Evolutionary conservation across 2,888 invertebrate species (phyloP), one percentile per base, ranked within the genome.

Genomic region (Drosophila incognita): DNA sequence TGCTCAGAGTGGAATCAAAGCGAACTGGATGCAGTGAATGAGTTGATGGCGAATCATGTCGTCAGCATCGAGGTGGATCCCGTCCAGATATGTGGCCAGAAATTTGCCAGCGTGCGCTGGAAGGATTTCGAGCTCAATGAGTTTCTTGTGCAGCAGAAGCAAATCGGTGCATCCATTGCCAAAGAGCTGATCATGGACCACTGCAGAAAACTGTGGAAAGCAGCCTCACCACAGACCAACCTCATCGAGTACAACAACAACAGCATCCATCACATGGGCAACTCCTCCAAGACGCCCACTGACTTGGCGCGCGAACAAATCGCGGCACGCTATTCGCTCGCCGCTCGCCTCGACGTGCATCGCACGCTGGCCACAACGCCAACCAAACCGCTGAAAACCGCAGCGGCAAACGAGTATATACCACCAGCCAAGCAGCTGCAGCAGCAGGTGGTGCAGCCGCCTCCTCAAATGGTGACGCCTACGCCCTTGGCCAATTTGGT

Each of bases 91-190:
- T 90, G 77, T 53, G 90, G 85, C 57, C 90, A 92, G 71, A 92
- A 91, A 80, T 92, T 93, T 76, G 91, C 91, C 73, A 88, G 82
- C 59, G 87, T 93, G 62, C 90, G 89, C 69, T 92, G 93, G 92
- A 92, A 92, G 46, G 92, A 92, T 65, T 92, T 92, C 48, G 89
- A 91, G 64, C 88, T 92, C 3, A 85, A 86, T 31, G 92, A 92
- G 66, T 93, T 87, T 69, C 75, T 92, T 6, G 90, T 93, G 74
- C 85, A 92, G 57, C 93, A 92, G 53, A 92, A 91, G 67, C 90
- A 91, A 69, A 90, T 92, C 35, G 92, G 92, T 36, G 92, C 90
- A 40, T 89, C 91, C 6, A 87, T 93, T 54, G 78, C 82, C 63
- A 90, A 83, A 56, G 89, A 92, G 40, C 81, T 93, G 58, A 82